Evolutionary conservation across 2,797 vertebrate genomes (phyloP).

Genomic region (Acanthurus tractus): DNA sequence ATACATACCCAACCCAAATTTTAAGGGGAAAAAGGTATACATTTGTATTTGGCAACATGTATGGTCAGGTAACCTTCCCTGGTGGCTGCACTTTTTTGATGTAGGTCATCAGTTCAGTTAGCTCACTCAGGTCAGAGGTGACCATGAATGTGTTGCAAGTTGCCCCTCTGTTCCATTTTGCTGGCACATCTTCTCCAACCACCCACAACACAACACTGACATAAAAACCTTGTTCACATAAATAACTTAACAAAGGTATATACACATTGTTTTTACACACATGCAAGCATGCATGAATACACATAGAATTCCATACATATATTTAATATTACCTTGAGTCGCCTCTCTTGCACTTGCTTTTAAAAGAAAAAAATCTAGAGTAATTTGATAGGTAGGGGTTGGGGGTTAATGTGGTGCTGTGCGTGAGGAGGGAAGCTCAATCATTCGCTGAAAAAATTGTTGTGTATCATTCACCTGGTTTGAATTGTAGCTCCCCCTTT

Average conservation of each 20-base stretch:
- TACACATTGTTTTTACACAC: slow-evolving; percentile 19
- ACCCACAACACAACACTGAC: slow-evolving; percentile 19
- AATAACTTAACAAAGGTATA: slow-evolving; percentile 8
- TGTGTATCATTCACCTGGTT: slow-evolving; percentile 99
- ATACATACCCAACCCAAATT: slow-evolving; percentile 1
- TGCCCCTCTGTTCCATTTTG: slow-evolving; percentile 24
- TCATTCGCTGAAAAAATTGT: slow-evolving; percentile 72
- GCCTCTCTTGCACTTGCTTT: no score
- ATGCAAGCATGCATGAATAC: not conserved
- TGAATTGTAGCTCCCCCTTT: slow-evolving; percentile 94
- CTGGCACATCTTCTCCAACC: slow-evolving; percentile 49
- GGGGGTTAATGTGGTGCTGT: slow-evolving; percentile 77
- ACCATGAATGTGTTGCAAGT: slow-evolving; percentile 36
- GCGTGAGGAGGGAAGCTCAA: not conserved
- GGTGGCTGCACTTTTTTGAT: slow-evolving; percentile 38
- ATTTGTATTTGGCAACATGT: not conserved
- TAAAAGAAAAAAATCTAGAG: no score
- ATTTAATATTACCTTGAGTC: no score
- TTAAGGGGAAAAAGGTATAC: not conserved
- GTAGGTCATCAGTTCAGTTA: slow-evolving; percentile 80
- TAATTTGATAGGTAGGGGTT: no score
- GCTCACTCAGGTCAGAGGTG: slow-evolving; percentile 54
- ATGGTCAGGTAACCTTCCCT: not conserved
- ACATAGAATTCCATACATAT: no score
- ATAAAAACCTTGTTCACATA: no score